Base-by-base conservation (phyloP, 2,113 vertebrate species). In the Hippocampus mohnikei region DNA sequence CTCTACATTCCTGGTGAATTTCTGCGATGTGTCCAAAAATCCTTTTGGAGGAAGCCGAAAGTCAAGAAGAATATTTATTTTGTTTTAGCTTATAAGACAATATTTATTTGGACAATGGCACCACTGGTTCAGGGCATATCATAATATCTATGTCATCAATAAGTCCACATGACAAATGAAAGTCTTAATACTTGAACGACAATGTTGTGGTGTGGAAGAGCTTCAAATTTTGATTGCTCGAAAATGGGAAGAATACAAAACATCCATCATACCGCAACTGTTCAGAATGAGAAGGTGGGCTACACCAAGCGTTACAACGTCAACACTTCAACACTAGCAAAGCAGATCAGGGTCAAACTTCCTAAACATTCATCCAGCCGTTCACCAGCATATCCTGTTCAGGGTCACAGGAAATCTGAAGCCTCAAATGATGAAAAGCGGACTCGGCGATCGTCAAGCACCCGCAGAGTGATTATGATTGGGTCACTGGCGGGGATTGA, bases 331-430 rank as follows among this genome's bases (percentile, higher is more conserved):
- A 55, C 52, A 23, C 52, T 23, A 55, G 21, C 52, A 3, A 55
- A 55, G 21, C 8, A 55, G 52, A 55, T 55, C n/a, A 55, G 21
- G 52, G 52, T 55, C 52, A 55, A 55, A 55, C 20, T 55, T 23
- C n/a, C 52, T 3, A 55, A n/a, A 55, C 21, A 23, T 23, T 55
- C 52, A 55, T 55, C n/a, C 52, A 55, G 10, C 52, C 52, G 23
- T 23, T 55, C 20, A 23, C 52, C 21, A 23, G 52, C 9, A 55
- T 55, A 23, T 55, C 52, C 52, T 55, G 21, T 55, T 23, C 52
- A 55, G n/a, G 52, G 52, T 55, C 52, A 55, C 52, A 55, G 52
- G 52, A 55, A 55, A 55, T 55, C 23, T 23, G 52, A 55, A n/a
- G 52, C 52, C 52, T n/a, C n/a, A n/a, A 55, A 11, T 55, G 52